Base-by-base conservation (phyloP, 2,888 invertebrate genomes). In the Teinopalpus imperialis region DNA sequence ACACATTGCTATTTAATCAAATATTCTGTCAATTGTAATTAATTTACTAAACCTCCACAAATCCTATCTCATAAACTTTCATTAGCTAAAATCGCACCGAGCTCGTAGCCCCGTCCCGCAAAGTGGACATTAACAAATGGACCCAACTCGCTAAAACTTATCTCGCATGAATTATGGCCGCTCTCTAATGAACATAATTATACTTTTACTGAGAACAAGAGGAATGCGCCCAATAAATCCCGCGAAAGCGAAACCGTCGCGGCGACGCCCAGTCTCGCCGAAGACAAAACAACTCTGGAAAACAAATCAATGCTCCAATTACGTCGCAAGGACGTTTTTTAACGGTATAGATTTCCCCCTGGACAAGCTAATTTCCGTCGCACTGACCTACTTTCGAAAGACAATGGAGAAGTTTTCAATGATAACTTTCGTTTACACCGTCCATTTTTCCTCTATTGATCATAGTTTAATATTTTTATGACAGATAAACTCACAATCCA, bases 241-340 rank as follows among this genome's bases (percentile, higher is more conserved):
- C 14, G 20, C 8, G 39, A 40, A 40, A 45, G 45, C 13, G 44
- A 44, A 39, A 44, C 37, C 45, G 8, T 8, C 13, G 2, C 30
- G 40, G 39, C 45, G 45, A 32, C 45, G 45, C n/a, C 9, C 8
- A 40, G 45, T 45, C 45, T 45, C 13, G 8, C 13, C 3, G 1
- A 16, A 24, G 44, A 32, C 31, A 45, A 44, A 44, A 44, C 45
- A 39, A 39, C 18, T 21, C 16, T 26, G 31, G 8, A 8, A 36
- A 39, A 44, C 32, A 40, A 27, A 45, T 45, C 45, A 45, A 45
- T 45, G 45, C 16, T 16, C 39, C 45, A 45, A 40, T 45, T 45
- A 34, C 18, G 3, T 7, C n/a, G n/a, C 26, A 12, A 31, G 30
- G 36, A 18, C 37, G 24, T 23, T 26, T 42, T 37, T 39, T 39